Evolutionary conservation across 2,113 vertebrate genomes (phyloP).

Genomic region (Syngnathoides biaculeatus): DNA sequence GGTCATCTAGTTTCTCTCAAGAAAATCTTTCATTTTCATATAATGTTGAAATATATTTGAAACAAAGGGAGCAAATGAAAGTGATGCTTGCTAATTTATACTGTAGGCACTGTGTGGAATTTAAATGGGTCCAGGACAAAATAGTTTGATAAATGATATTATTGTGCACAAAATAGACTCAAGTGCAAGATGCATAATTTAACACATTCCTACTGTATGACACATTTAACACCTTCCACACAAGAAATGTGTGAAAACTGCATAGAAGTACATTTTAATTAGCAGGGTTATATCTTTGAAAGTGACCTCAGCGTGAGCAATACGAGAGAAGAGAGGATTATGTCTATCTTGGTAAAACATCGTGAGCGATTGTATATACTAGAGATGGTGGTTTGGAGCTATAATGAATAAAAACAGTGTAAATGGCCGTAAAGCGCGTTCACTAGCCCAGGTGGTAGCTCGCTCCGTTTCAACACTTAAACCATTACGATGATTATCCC

Average conservation of each 20-base stretch:
- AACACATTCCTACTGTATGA: slow-evolving; percentile 1
- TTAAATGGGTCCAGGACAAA: neutral
- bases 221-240: neutral
- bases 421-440: slow-evolving; percentile 2
- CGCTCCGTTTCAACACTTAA: slow-evolving; percentile 52
- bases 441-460: slow-evolving; percentile 38
- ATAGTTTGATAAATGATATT: neutral
- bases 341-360: neutral
- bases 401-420: slow-evolving; percentile 41
- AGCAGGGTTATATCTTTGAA: neutral
- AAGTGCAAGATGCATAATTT: neutral
- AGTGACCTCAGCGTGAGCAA: neutral
- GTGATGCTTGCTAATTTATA: neutral
- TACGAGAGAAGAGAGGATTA: neutral
- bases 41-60: neutral
- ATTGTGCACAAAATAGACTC: neutral
- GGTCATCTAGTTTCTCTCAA: neutral
- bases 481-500: slow-evolving; percentile 66
- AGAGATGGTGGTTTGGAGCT: slow-evolving; percentile 16
- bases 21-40: neutral
- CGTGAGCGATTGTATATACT: neutral
- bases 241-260: neutral
- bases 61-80: neutral
- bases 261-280: neutral
- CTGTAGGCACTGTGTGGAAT: neutral